These are phyloP conservation scores for Escarpia spicata DNA, from an alignment of 2,888 invertebrate genomes.

Conservation along the genomic window DNA sequence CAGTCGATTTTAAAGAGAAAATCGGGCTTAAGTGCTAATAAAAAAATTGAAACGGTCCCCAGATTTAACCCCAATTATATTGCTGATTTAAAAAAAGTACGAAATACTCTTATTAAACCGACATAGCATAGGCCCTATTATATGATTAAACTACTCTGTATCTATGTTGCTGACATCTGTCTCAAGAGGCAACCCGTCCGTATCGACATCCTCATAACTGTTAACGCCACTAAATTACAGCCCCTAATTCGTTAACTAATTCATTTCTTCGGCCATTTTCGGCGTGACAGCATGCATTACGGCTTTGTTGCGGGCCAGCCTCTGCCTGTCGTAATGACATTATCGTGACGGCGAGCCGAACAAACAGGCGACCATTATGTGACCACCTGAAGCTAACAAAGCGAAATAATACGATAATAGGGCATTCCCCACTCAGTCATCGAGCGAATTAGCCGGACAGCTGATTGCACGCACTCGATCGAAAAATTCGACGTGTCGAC, in stretches of 20 bases:
- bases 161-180: neutral
- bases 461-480: slow-evolving; percentile 4
- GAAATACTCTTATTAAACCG: too few species aligned
- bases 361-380: slow-evolving; percentile 13
- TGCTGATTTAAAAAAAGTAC: too few species aligned
- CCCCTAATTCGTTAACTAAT: slow-evolving; percentile 10
- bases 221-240: slow-evolving; percentile 5
- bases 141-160: too few species aligned
- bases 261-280: neutral
- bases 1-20: too few species aligned
- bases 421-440: neutral
- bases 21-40: too few species aligned
- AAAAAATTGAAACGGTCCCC: too few species aligned
- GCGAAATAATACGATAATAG: neutral
- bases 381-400: slow-evolving; percentile 4
- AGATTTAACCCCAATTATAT: too few species aligned
- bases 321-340: neutral
- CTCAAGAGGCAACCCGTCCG: neutral
- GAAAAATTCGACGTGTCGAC: neutral
- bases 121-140: too few species aligned
- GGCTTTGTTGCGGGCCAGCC: neutral
- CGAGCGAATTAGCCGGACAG: slow-evolving; percentile 6
- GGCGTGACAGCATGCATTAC: neutral
- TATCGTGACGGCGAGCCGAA: neutral
- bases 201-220: neutral